Evolutionary conservation across 2,888 invertebrate species (phyloP).

Genomic region (Hemistola chrysoprasaria): DNA sequence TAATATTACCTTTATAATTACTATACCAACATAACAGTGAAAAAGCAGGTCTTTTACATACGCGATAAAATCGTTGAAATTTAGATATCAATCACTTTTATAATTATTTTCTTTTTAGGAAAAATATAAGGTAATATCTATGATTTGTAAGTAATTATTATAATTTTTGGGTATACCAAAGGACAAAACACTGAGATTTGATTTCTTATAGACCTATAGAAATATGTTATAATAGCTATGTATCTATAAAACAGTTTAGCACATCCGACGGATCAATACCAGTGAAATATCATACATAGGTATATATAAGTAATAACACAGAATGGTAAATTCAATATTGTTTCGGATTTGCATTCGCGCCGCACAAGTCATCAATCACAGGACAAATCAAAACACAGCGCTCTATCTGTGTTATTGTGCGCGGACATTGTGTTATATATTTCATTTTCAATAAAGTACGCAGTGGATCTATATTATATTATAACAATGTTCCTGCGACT

Average conservation of each 20-base stretch:
- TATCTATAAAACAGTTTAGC: too few species aligned
- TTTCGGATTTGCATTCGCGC: constrained; percentile 37
- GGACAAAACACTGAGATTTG: constrained; percentile 20
- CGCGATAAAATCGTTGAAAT: constrained; percentile 43
- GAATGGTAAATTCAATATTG: constrained; percentile 21
- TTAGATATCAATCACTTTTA: constrained; percentile 49
- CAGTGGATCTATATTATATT: too few species aligned
- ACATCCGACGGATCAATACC: too few species aligned
- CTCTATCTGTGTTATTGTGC: constrained; percentile 10
- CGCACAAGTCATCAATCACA: constrained; percentile 41
- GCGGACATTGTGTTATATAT: constrained; percentile 1
- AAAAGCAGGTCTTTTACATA: constrained; percentile 22
- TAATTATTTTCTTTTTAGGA: too few species aligned
- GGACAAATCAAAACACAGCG: constrained; percentile 17
- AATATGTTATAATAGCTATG: too few species aligned
- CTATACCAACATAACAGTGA: too few species aligned
- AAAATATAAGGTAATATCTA: constrained; percentile 51
- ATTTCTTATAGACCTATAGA: too few species aligned
- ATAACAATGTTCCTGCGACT: too few species aligned
- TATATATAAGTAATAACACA: constrained; percentile 14
- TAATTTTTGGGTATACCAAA: too few species aligned
- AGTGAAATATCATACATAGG: too few species aligned
- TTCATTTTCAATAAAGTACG: too few species aligned
- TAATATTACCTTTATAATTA: too few species aligned
- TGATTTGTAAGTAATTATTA: constrained; percentile 52